Evolutionary conservation across 2,113 vertebrate genomes (phyloP), one percentile per base, ranked within the genome.

Genomic region (Octodon degus): DNA sequence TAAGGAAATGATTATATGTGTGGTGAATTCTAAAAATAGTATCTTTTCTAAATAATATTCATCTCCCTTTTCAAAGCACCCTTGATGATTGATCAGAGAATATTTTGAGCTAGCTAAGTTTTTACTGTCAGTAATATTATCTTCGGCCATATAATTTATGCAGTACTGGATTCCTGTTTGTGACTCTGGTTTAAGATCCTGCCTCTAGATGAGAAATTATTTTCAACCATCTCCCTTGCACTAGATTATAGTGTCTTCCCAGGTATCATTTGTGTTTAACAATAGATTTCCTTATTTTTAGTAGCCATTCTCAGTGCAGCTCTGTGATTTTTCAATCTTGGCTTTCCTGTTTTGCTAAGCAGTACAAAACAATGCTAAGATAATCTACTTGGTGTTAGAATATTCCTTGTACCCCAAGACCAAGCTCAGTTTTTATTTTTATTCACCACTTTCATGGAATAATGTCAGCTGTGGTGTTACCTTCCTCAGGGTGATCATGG

Each of bases 401-500:
- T 65, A 34, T 70, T 58, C 25, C 65, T 86, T 79, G 93, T 30
- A 72, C 50, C 47, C 32, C 27, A 37, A 91, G 55, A 82, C 27
- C 7, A 88, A 17, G 43, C 76, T 93, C 43, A 70, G 40, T 34
- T 91, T 93, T 72, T 80, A 30, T 68, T 85, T 83, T 62, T 86
- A 0, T 34, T 93, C 62, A 55, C 72, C 2, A 55, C 37, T 82
- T 62, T 58, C 24, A 5, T n/a, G 72, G 50, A 81, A 12, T 86
- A 77, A 58, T 80, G 9, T 83, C 91, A 85, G 24, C 65, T 77
- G 11, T 10, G 67, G 9, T 97, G 93, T 98, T 98, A 40, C 94
- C 68, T 92, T 97, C 93, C 97, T 83, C 97, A 99, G 99, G 98
- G 99, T 98, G 99, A 99, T 95, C 99, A 99, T 97, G 98, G 99